Base-by-base conservation (phyloP, 2,113 vertebrate genomes). In the Canis aureus region DNA sequence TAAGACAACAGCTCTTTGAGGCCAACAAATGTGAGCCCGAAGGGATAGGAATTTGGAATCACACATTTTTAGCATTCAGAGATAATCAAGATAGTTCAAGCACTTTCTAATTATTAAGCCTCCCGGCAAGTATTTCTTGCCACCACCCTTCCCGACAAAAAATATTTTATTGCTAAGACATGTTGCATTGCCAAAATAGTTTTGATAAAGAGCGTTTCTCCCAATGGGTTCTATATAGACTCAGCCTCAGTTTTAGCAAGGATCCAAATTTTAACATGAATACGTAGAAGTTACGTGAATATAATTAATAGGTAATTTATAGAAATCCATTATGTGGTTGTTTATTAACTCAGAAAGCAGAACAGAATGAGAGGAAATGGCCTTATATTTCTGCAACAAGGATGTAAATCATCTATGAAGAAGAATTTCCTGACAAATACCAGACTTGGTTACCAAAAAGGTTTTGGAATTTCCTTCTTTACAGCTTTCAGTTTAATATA, bases 41-140 rank as follows among this genome's bases (percentile, higher is more conserved):
- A 80, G 74, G 43, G 94, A 97, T 16, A 97, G 90, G 97, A 95
- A 97, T 97, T 97, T 91, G 32, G 73, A 97, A 78, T 92, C 90
- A 66, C 49, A 94, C 96, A 97, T 98, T 98, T 97, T 97, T 97
- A 96, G 51, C 97, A 98, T 96, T 98, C 98, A 97, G 80, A 97
- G 96, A 98, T 98, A 96, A 96, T 93, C 93, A 96, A 97, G 97
- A 95, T 76, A 79, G 51, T 80, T 96, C 79, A 85, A 98, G 96
- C 76, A 91, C 84, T 87, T 97, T 94, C 78, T 73, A 88, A 94
- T 71, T 79, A 85, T 78, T 94, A 73, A 95, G 62, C 73, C 49
- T 88, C 27, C 35, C 84, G 59, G 87, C 95, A 95, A 93, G 76
- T 57, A 78, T 17, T 71, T 83, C 80, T 97, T 62, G 11, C 76